Conservation (phyloP, 2,797 vertebrate genomes). For the Betta splendens region DNA sequence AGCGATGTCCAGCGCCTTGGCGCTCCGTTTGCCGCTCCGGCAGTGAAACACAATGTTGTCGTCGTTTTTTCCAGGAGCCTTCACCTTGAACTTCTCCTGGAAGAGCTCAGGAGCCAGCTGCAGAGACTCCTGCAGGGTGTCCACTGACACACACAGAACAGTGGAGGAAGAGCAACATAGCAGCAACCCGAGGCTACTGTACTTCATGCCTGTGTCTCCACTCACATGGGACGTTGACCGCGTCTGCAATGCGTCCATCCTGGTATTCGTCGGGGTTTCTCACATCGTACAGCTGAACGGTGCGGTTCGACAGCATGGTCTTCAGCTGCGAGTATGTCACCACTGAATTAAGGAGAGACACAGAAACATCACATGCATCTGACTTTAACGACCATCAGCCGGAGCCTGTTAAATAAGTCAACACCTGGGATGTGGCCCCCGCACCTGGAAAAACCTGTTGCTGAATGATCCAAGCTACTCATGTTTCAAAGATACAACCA, state of each 20-base stretch:
- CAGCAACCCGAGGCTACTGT: not conserved
- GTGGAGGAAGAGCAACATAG: not conserved
- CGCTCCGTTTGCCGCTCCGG: slow-evolving; percentile 67
- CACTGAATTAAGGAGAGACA: slow-evolving; percentile 41
- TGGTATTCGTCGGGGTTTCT: slow-evolving; percentile 76
- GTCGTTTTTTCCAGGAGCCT: slow-evolving; percentile 63
- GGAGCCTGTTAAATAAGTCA: no score
- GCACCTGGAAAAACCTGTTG: no score
- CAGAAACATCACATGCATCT: not conserved
- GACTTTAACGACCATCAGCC: not conserved
- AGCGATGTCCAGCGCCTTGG: slow-evolving; percentile 68
- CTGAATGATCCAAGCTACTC: no score
- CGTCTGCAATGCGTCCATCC: slow-evolving; percentile 69
- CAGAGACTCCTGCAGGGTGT: slow-evolving; percentile 71
- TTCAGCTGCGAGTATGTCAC: slow-evolving; percentile 77
- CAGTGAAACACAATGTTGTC: slow-evolving; percentile 76
- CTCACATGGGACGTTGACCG: slow-evolving; percentile 79
- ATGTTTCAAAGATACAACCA: no score
- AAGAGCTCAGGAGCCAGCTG: slow-evolving; percentile 68
- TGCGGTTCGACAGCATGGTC: slow-evolving; percentile 68
- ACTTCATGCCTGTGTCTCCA: not conserved
- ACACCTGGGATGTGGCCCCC: no score
- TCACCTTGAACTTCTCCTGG: slow-evolving; percentile 58
- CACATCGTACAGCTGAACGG: slow-evolving; percentile 80
- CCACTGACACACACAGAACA: slow-evolving; percentile 59